Evolutionary conservation across 2,113 vertebrate species (phyloP).

Genomic region (Pluvianellus socialis): DNA sequence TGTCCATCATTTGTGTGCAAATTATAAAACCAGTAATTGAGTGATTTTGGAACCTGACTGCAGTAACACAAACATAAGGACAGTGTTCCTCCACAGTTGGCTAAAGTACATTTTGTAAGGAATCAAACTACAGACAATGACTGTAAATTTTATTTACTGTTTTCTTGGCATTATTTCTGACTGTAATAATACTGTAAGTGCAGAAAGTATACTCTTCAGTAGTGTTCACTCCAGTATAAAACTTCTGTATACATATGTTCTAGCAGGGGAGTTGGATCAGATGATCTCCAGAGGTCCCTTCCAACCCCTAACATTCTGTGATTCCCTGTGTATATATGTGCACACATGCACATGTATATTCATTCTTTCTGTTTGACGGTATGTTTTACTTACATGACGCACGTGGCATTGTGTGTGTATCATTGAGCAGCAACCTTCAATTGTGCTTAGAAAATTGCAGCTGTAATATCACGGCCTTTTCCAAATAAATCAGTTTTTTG

Average conservation of each 20-base stretch:
- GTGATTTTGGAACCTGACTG: not conserved
- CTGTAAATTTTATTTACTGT: not conserved
- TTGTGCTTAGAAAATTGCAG: too few relatives aligned
- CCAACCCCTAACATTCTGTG: too few relatives aligned
- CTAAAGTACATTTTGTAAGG: not conserved
- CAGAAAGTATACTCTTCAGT: not conserved
- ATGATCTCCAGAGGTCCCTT: too few relatives aligned
- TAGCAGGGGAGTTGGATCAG: too few relatives aligned
- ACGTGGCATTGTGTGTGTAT: not conserved
- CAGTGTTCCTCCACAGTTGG: not conserved
- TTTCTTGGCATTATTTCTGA: not conserved
- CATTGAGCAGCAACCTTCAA: too few relatives aligned
- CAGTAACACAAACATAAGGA: not conserved
- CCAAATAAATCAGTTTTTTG: too few relatives aligned
- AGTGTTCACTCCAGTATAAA: not conserved
- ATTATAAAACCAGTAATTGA: not conserved
- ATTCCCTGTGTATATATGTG: not conserved
- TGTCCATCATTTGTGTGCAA: not conserved
- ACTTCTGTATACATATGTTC: not conserved
- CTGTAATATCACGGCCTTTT: too few relatives aligned
- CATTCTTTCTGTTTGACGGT: not conserved
- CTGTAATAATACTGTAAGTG: not conserved
- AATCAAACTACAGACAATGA: not conserved
- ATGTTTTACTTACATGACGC: not conserved
- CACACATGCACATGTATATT: not conserved